phyloP scores from a whole-genome alignment of 92 coral and sea anemone species.

The Umimayanthus chanpuru region DNA sequence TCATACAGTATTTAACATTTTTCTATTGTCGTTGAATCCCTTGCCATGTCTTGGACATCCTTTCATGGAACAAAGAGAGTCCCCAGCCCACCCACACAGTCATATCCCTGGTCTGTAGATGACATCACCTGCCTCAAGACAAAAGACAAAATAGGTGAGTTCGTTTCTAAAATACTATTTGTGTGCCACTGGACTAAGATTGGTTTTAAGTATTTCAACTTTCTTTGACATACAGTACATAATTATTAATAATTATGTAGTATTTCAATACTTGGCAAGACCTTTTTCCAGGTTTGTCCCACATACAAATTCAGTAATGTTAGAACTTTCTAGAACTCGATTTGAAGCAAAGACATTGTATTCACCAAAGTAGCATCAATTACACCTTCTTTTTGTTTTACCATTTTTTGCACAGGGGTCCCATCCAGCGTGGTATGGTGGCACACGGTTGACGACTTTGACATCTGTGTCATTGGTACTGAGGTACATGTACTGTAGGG shows the following conservation, averaged over 20 bases:
- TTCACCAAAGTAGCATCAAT: neutral
- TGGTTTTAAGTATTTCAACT: neutral
- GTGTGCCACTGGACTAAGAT: neutral
- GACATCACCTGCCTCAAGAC: conserved; percentile 74
- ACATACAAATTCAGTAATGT: too few species aligned
- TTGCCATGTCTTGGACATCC: neutral
- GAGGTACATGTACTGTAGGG: conserved; percentile 71
- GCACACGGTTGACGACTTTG: conserved; percentile 88
- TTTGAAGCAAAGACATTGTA: too few species aligned
- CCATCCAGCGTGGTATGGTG: conserved; percentile 97
- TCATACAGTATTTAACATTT: neutral
- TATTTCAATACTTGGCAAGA: too few species aligned
- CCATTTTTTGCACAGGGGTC: conserved; percentile 55
- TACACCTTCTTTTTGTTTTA: neutral
- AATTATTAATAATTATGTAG: too few species aligned
- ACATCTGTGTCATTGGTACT: conserved; percentile 92
- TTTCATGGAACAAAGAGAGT: neutral
- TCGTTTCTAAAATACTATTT: neutral
- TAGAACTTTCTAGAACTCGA: too few species aligned
- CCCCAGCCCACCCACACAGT: neutral
- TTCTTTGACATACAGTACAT: neutral
- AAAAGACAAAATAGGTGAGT: conserved; percentile 74
- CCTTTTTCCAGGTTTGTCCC: too few species aligned
- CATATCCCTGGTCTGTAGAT: conserved; percentile 72
- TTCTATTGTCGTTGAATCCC: neutral